These are phyloP conservation scores for Conistra vaccinii DNA, from an alignment of 2,888 invertebrate genomes.

Conservation along the genomic window DNA sequence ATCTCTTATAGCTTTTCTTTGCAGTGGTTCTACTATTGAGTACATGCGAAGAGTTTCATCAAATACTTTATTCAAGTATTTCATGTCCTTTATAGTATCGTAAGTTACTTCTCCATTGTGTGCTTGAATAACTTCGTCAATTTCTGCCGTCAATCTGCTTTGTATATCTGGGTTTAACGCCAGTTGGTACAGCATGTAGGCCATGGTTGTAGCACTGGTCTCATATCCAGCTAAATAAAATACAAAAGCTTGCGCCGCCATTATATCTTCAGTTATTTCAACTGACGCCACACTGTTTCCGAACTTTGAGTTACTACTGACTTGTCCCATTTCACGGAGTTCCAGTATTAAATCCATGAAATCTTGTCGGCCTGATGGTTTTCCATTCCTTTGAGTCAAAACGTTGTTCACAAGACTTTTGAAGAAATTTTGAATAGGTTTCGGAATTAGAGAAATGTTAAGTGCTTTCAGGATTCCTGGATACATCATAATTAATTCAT, in stretches of 20 bases:
- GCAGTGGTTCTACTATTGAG: slow-evolving; percentile 81
- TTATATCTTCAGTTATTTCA: slow-evolving; percentile 74
- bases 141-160: slow-evolving; percentile 74
- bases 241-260: slow-evolving; percentile 82
- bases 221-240: slow-evolving; percentile 86
- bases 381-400: slow-evolving; percentile 70
- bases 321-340: slow-evolving; percentile 68
- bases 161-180: slow-evolving; percentile 78
- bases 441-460: slow-evolving; percentile 69
- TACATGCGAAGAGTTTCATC: slow-evolving; percentile 83
- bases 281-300: slow-evolving; percentile 52
- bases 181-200: slow-evolving; percentile 68
- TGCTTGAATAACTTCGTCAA: slow-evolving; percentile 73
- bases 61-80: slow-evolving; percentile 81
- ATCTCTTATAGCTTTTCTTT: slow-evolving; percentile 74
- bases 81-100: slow-evolving; percentile 79
- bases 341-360: slow-evolving; percentile 79
- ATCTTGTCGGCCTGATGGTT: slow-evolving; percentile 71
- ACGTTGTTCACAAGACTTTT: slow-evolving; percentile 66
- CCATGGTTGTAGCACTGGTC: slow-evolving; percentile 82
- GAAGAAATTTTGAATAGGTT: slow-evolving; percentile 68
- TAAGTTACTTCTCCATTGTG: slow-evolving; percentile 78
- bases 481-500: slow-evolving; percentile 73
- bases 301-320: slow-evolving; percentile 64
- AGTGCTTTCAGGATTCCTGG: slow-evolving; percentile 74